Percentiles rank a stretch among this genome's conserved stretches.
Conservation (phyloP, 2,888 invertebrate species). For the Actias luna region DNA sequence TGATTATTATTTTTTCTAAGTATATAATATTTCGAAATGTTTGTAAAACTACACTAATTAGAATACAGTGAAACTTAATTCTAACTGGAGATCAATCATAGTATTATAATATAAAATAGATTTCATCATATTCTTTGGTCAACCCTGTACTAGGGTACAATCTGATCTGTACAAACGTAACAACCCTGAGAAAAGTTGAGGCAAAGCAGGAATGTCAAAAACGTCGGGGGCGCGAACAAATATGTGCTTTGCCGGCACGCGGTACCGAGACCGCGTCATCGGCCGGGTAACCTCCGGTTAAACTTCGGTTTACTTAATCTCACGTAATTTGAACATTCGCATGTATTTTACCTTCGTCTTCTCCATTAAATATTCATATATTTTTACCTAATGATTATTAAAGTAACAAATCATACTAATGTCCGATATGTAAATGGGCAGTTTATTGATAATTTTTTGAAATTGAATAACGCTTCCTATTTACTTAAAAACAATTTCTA, state of each 20-base stretch:
- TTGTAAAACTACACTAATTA: too few species aligned
- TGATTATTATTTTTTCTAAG: too few species aligned
- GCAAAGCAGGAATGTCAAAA: constrained; percentile 74
- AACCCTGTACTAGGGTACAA: constrained; percentile 37
- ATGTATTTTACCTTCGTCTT: not conserved
- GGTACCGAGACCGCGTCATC: constrained; percentile 38
- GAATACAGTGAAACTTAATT: not conserved
- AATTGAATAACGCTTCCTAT: too few species aligned
- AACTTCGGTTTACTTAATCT: constrained; percentile 24
- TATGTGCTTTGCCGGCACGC: constrained; percentile 67
- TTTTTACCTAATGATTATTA: not conserved
- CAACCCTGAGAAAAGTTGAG: constrained; percentile 77
- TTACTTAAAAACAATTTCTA: too few species aligned
- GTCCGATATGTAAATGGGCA: too few species aligned
- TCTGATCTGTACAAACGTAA: constrained; percentile 40
- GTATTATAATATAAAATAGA: not conserved
- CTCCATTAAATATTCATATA: not conserved
- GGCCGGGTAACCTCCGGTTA: constrained; percentile 36
- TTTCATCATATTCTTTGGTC: not conserved
- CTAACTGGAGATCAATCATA: not conserved
- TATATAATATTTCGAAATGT: too few species aligned
- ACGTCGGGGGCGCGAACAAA: constrained; percentile 73
- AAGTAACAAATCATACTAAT: not conserved
- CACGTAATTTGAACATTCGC: not conserved
- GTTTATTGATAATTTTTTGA: too few species aligned